A percentile compares a stretch with the other conserved stretches of the same genome.
These are phyloP conservation scores for Bombyx huttoni DNA, from an alignment of 2,888 invertebrate genomes.

Conservation along the genomic window DNA sequence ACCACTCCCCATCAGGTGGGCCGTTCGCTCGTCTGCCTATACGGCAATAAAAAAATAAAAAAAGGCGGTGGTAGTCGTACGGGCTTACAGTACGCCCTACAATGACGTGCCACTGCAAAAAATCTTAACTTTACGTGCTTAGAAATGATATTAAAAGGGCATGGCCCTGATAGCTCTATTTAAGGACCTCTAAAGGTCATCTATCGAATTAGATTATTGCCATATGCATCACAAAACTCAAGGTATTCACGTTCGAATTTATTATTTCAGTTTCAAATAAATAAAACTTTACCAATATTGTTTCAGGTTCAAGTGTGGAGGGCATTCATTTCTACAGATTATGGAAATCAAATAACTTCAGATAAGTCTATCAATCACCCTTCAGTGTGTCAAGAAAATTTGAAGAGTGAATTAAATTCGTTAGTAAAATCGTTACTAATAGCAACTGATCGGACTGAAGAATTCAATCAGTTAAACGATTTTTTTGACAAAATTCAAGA, in stretches of 20 bases:
- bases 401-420: conserved; percentile 32
- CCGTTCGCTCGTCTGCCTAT: too few relatives aligned
- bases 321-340: conserved; percentile 12
- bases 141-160: too few relatives aligned
- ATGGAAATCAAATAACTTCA: background rate
- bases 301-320: conserved; percentile 26
- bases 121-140: too few relatives aligned
- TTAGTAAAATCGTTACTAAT: conserved; percentile 22
- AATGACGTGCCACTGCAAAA: too few relatives aligned
- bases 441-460: conserved; percentile 21
- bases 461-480: conserved; percentile 27
- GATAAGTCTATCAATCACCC: conserved; percentile 16
- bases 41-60: too few relatives aligned
- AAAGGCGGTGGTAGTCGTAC: too few relatives aligned
- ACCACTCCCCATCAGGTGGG: too few relatives aligned
- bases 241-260: background rate
- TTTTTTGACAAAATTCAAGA: conserved; percentile 46
- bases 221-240: too few relatives aligned
- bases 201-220: too few relatives aligned
- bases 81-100: too few relatives aligned
- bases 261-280: background rate
- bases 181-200: too few relatives aligned
- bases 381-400: conserved; percentile 35
- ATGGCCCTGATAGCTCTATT: too few relatives aligned
- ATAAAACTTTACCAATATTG: background rate